Percentiles rank a stretch among this genome's conserved stretches.
phyloP scores from a whole-genome alignment of 1,140 invertebrate genomes.

The Diachasma alloeum region DNA sequence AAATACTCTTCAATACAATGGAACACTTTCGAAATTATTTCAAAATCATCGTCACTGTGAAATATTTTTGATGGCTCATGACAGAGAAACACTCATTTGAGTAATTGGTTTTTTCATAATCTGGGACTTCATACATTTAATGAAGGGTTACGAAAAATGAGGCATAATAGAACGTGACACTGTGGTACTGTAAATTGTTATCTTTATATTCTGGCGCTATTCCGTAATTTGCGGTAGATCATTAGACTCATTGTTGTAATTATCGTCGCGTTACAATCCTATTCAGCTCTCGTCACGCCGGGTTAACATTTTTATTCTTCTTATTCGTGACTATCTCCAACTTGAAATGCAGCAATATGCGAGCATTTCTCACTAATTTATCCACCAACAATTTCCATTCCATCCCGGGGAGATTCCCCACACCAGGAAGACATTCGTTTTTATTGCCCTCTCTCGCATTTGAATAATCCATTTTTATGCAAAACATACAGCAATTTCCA shows the following conservation, averaged over 20 bases:
- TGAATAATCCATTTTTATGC: neutral
- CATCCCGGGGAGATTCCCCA: neutral
- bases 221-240: conserved; percentile 1
- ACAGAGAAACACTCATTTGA: neutral
- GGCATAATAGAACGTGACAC: neutral
- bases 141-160: neutral
- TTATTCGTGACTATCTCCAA: conserved; percentile 6
- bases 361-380: conserved; percentile 1
- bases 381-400: neutral
- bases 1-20: no score
- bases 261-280: conserved; percentile 15
- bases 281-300: conserved; percentile 1
- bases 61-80: no score
- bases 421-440: neutral
- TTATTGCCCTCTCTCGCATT: neutral
- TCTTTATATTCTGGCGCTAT: neutral
- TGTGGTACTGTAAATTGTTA: neutral
- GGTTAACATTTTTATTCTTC: conserved; percentile 15
- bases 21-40: no score
- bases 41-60: no score
- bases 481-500: neutral
- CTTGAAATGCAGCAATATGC: neutral
- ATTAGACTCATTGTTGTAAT: conserved; percentile 27
- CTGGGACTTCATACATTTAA: neutral
- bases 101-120: neutral